Conservation (phyloP, 2,888 invertebrate species). For the Ctenicera cuprea region DNA sequence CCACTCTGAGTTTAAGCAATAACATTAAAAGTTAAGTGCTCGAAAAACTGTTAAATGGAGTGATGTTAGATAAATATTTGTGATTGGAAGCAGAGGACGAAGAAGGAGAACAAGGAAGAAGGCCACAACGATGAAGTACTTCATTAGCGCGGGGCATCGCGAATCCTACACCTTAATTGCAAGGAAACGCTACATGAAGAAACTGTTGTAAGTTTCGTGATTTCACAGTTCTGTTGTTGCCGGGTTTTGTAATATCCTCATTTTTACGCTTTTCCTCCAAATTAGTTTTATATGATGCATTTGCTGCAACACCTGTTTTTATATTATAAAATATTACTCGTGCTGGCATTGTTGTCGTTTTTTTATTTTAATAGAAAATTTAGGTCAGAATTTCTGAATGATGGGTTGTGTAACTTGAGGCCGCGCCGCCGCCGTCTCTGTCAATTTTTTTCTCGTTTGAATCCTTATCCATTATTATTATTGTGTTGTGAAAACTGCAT, state of each 20-base stretch:
- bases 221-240: slow-evolving; percentile 42
- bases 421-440: too few relatives aligned
- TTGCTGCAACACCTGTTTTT: neutral
- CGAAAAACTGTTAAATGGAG: slow-evolving; percentile 6
- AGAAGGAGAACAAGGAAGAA: slow-evolving; percentile 6
- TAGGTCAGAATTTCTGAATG: slow-evolving; percentile 3
- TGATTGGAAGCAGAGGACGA: neutral
- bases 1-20: neutral
- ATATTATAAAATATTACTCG: neutral
- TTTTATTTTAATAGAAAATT: slow-evolving; percentile 8
- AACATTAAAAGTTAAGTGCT: slow-evolving; percentile 22
- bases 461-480: neutral
- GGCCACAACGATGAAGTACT: slow-evolving; percentile 75
- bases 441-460: too few relatives aligned
- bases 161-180: slow-evolving; percentile 79
- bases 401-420: too few relatives aligned
- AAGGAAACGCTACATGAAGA: slow-evolving; percentile 80
- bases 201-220: slow-evolving; percentile 77
- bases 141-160: slow-evolving; percentile 75
- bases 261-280: slow-evolving; percentile 37
- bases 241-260: slow-evolving; percentile 44
- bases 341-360: neutral
- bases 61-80: slow-evolving; percentile 19
- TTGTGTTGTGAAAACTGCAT: too few relatives aligned
- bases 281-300: slow-evolving; percentile 15